Evolutionary conservation across 2,888 invertebrate species (phyloP), one percentile per base, ranked within the genome.

Genomic region (Drymonia ruficornis): DNA sequence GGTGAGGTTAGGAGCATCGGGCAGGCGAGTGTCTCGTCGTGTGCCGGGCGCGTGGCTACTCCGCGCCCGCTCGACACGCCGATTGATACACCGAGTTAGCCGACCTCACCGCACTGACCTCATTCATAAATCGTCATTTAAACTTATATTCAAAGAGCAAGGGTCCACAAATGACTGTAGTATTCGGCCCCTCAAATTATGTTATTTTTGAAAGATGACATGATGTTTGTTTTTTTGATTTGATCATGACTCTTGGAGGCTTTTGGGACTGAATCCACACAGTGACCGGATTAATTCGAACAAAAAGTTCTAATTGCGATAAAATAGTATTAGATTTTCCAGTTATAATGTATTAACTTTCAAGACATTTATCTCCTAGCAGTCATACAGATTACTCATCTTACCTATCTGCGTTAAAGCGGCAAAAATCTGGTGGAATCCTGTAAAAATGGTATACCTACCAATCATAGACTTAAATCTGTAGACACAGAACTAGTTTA

Each of bases 121-220:
- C 89, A 87, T 88, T 87, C 89, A 89, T 91, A 91, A 91, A 90
- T 90, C 81, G 76, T 86, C 84, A 87, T 89, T 88, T 86, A 88
- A 85, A 84, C 81, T 84, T 81, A 80, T 81, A 83, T 75, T 78
- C 74, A 74, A 84, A 82, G 85, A 85, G 76, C 83, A 82, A 78
- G 80, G 84, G 83, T 84, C 81, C 73, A 70, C 73, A 67, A 66
- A 68, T 68, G 65, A 55, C 69, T 78, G 71, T 80, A 83, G 82
- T 78, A 75, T 81, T 78, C 72, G 56, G 58, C 65, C 51, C 65
- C 67, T 65, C 66, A 70, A 81, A 76, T 76, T 78, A 77, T 72
- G 69, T 65, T 66, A 65, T 68, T 62, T 61, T 48, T 45, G 57
- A 49, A 59, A 50, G 44, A 31, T 28, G n/a, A 50, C 31, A 43